These are phyloP conservation scores for Oxygymnocypris stewartii DNA, from an alignment of 2,113 vertebrate genomes.

Conservation along the genomic window DNA sequence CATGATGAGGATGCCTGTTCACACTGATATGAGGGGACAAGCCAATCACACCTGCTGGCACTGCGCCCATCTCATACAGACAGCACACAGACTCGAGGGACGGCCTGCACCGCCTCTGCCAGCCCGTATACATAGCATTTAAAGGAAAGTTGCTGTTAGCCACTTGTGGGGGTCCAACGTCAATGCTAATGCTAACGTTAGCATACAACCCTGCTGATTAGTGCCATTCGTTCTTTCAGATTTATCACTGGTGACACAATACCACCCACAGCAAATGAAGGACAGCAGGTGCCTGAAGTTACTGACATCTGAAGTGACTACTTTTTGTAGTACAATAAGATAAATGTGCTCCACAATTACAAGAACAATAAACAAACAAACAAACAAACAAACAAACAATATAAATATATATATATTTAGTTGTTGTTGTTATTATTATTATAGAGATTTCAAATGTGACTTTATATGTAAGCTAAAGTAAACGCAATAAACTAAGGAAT, in stretches of 20 bases:
- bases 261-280: slow-evolving; percentile 2
- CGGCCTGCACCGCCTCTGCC: not conserved
- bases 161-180: not conserved
- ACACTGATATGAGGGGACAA: slow-evolving; percentile 62
- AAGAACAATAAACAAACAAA: no score
- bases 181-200: slow-evolving; percentile 35
- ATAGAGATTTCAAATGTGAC: no score
- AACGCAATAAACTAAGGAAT: no score
- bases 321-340: not conserved
- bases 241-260: slow-evolving; percentile 6
- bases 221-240: slow-evolving; percentile 42
- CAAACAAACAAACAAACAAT: no score
- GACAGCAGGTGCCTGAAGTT: not conserved
- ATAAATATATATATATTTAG: no score
- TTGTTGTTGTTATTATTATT: no score
- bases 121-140: slow-evolving; percentile 3
- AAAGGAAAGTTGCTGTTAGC: not conserved
- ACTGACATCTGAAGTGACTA: not conserved
- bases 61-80: slow-evolving; percentile 41
- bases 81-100: slow-evolving; percentile 33
- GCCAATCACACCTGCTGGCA: slow-evolving; percentile 64
- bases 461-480: no score
- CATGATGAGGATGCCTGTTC: slow-evolving; percentile 61
- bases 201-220: slow-evolving; percentile 38
- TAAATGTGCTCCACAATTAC: not conserved